Evolutionary conservation across 2,113 vertebrate genomes (phyloP).

Genomic region (Glaucomys volans): DNA sequence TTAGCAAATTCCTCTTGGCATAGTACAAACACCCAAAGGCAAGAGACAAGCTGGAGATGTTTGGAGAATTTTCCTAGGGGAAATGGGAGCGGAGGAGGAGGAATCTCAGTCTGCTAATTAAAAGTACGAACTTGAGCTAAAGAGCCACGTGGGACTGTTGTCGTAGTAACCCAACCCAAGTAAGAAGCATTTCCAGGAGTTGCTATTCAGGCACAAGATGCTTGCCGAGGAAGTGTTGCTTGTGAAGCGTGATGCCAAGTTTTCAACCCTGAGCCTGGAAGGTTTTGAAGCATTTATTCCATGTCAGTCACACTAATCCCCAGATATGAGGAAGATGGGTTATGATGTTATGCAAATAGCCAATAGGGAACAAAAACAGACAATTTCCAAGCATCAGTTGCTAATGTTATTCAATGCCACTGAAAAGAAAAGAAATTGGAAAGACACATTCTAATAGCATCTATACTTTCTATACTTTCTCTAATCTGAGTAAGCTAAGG

Average conservation of each 20-base stretch:
- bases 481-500: background rate
- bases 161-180: constrained; percentile 56
- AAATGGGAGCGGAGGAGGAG: background rate
- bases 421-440: constrained; percentile 44
- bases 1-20: constrained; percentile 45
- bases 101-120: constrained; percentile 78
- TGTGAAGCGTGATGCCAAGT: constrained; percentile 27
- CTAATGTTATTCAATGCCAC: constrained; percentile 56
- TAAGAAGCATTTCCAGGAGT: constrained; percentile 36
- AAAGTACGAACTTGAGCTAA: constrained; percentile 75
- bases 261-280: constrained; percentile 12
- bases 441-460: background rate
- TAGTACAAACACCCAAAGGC: constrained; percentile 7
- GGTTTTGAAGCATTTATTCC: background rate
- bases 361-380: constrained; percentile 27
- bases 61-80: constrained; percentile 63
- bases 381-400: constrained; percentile 2
- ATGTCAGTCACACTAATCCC: background rate
- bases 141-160: constrained; percentile 56
- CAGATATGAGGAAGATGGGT: background rate
- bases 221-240: constrained; percentile 26
- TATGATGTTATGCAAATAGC: constrained; percentile 31
- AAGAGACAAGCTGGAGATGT: constrained; percentile 11
- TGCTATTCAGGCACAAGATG: constrained; percentile 8
- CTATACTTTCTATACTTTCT: background rate